Conservation (phyloP, 2,888 invertebrate genomes). For the Malthinus seriepunctatus region DNA sequence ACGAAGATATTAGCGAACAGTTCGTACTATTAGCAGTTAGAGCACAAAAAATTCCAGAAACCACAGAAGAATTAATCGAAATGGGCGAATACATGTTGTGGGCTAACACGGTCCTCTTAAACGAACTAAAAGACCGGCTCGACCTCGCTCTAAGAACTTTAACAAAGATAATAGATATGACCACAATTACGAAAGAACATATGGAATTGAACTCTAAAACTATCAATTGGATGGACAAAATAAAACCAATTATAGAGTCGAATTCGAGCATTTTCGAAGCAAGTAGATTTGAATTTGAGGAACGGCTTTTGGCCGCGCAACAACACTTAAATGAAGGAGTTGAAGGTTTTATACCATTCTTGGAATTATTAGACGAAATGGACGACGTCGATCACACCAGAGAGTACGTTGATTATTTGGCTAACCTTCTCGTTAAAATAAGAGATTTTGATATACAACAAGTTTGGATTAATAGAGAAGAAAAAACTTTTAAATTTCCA, state of each 20-base stretch:
- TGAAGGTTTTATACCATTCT: conserved; percentile 71
- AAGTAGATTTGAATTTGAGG: conserved; percentile 84
- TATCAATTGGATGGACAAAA: conserved; percentile 80
- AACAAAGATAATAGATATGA: conserved; percentile 75
- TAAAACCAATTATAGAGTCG: conserved; percentile 79
- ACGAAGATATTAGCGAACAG: conserved; percentile 68
- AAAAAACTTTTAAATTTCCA: conserved; percentile 82
- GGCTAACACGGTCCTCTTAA: conserved; percentile 74
- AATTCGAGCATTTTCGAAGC: conserved; percentile 81
- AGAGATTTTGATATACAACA: conserved; percentile 76
- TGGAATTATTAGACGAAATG: conserved; percentile 83
- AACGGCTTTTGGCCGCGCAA: conserved; percentile 70
- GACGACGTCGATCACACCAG: conserved; percentile 75
- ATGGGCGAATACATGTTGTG: conserved; percentile 77
- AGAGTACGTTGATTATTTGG: conserved; percentile 78
- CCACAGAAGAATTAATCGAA: conserved; percentile 80
- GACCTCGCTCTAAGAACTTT: conserved; percentile 67
- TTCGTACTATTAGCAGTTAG: conserved; percentile 72
- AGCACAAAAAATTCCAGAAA: conserved; percentile 73
- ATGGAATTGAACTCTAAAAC: conserved; percentile 79
- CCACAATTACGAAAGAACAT: conserved; percentile 73
- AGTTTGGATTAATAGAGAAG: conserved; percentile 88
- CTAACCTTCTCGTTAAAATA: conserved; percentile 75
- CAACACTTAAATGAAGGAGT: conserved; percentile 73
- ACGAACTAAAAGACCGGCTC: conserved; percentile 71